These are phyloP conservation scores for Drosophila flavopinicola DNA, from an alignment of 2,888 invertebrate genomes.

Conservation along the genomic window DNA sequence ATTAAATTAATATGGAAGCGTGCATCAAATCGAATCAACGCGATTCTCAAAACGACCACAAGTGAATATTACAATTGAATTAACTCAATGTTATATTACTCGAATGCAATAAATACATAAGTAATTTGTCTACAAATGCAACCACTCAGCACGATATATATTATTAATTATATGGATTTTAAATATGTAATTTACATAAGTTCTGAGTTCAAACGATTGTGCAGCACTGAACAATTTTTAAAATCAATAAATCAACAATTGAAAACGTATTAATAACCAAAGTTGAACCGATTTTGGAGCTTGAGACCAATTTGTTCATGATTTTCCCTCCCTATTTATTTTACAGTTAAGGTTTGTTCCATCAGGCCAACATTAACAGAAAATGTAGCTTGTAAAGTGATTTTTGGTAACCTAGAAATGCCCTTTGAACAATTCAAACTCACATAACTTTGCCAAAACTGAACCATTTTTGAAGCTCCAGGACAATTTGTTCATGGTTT, in stretches of 20 bases:
- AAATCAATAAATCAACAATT: conserved; percentile 60
- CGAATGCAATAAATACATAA: conserved; percentile 24
- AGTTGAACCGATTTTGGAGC: no score
- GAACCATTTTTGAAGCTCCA: no score
- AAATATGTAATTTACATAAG: conserved; percentile 37
- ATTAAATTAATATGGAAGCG: conserved; percentile 7
- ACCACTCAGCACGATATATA: conserved; percentile 25
- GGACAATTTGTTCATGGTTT: no score
- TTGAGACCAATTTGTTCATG: no score
- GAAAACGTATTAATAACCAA: no score
- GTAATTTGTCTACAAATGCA: conserved; percentile 42
- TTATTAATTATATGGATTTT: conserved; percentile 32
- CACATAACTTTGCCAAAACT: no score
- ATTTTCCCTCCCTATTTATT: no score
- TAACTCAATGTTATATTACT: conserved; percentile 41
- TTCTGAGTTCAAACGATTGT: conserved; percentile 51
- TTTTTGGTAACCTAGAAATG: no score
- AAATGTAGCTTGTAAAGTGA: no score
- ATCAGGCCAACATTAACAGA: no score
- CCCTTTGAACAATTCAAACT: no score
- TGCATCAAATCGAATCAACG: conserved; percentile 39
- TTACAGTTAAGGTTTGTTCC: no score
- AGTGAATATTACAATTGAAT: conserved; percentile 21
- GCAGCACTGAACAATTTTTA: conserved; percentile 60
- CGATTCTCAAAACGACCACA: conserved; percentile 41